Evolutionary conservation across 2,113 vertebrate species (phyloP), one percentile per base, ranked within the genome.

Genomic region (Sapayoa aenigma): DNA sequence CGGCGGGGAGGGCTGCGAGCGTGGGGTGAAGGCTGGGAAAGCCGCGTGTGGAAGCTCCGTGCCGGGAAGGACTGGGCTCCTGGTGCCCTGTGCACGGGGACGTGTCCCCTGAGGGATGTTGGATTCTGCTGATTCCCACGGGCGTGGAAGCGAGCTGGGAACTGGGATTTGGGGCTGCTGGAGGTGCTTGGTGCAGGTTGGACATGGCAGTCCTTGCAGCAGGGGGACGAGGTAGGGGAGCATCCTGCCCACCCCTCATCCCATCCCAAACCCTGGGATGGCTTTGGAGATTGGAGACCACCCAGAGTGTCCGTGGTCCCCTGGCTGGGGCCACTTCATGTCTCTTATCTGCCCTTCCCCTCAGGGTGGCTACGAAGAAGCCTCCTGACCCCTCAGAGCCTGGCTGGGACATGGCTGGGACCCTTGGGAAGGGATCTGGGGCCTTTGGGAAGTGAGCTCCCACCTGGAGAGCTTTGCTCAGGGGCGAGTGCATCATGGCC

Each of bases 11-110:
- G 85, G 85, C 86, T 90, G 78, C n/a, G 3, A 5, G 6, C 46
- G 53, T 25, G 77, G 49, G 21, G 13, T 5, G 39, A 42, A 52
- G 58, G 72, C 81, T 1, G 1, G 4, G 37, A 5, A 2, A 20
- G 49, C 31, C 12, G 22, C 3, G 7, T 0, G 4, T 5, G 62
- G 27, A 58, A 31, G 8, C 62, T 7, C 3, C 5, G 60, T 0
- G 2, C 21, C 1, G 41, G 37, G 17, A 1, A 37, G 50, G 28
- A 35, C 28, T 4, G 23, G 44, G 27, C 23, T 27, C 4, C 11
- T 3, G 66, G 11, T 2, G 9, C 14, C 5, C 35, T 30, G 0
- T 2, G 22, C 41, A 3, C 1, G 1, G 39, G 8, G 15, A 25
- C 23, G 5, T 3, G 41, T 12, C 46, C 65, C 50, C 0, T 0